Evolutionary conservation across 2,797 vertebrate genomes (phyloP), one percentile per base, ranked within the genome.

Genomic region (Enteromius fasciolatus): DNA sequence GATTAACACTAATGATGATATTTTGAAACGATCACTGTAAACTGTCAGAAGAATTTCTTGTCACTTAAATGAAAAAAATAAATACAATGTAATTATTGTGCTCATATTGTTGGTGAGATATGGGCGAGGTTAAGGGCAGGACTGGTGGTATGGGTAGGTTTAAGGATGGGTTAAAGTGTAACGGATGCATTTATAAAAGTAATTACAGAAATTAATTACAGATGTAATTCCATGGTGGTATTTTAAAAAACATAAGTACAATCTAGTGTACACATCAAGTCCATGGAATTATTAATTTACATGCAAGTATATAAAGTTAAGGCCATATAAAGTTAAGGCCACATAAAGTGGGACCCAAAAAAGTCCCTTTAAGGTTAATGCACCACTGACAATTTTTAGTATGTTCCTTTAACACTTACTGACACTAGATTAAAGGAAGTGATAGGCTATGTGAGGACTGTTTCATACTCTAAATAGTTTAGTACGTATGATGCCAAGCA

Each of bases 401-500:
- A 4, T 31, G 48, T 31, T 28, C 44, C 23, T 72, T 72, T 50
- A 72, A 33, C 72, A 36, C 20, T 75, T 57, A 12, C 50, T 10
- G 50, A 75, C 9, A 36, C 61, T 61, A 28, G 33, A 76, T 41
- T 18, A 41, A 25, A 39, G 36, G 20, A 59, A 63, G 52, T 59
- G 52, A 41, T 57, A n/a, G n/a, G n/a, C n/a, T n/a, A 57, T 61
- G 28, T 12, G 52, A 41, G 33, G n/a, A 61, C 14, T 0, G 2
- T 76, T 63, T 44, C 39, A 63, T 76, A 28, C 54, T 44, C 36
- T 46, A 76, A 44, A 76, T 76, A 63, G 39, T 61, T 63, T 20
- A 76, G 9, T 44, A 28, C 0, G 15, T 31, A 39, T 61, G 57
- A 61, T 63, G 33, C 20, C n/a, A 54, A 54, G 28, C 46, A 54